Base-by-base conservation (phyloP, 2,113 vertebrate species). In the Tichodroma muraria region DNA sequence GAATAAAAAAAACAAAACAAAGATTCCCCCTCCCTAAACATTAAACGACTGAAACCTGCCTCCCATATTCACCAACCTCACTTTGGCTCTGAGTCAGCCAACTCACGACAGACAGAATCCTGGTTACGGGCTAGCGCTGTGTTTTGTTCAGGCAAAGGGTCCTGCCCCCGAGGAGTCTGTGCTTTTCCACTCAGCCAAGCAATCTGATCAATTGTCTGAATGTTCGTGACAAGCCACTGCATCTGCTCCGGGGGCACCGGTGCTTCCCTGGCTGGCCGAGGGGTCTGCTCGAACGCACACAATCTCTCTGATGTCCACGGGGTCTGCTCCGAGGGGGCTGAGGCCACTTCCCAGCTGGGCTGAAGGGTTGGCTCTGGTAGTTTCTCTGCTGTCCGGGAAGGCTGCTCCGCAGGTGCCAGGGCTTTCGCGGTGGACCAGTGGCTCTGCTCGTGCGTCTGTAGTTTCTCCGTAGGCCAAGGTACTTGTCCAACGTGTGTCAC, bases 141-240 rank as follows among this genome's bases (percentile, higher is more conserved):
- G 90, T 97, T 98, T 97, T 98, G 97, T 83, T 98, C 98, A 94
- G 97, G 93, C 97, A 98, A 97, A 96, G 97, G 94, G 95, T 97
- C 97, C 97, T 97, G 97, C 91, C 96, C 96, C 94, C 70, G 92
- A 93, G 97, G 90, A 85, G 85, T 91, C 81, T 95, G 95, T 96
- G 65, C 91, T 97, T 98, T 98, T 96, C 97, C 98, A 96, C 97
- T 87, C 90, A 98, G 97, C 98, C 98, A 98, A 81, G 97, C 52
- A 95, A 97, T 97, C 92, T 97, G 97, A 94, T 98, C 95, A 92
- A 98, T 92, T 85, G 98, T 97, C 96, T 98, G 97, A 97, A 97
- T 10, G 83, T 89, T 97, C 31, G 96, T 91, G 53, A 97, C 94
- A 90, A 96, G 75, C 92, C 97, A 98, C 49, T 93, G 84, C 63